phyloP scores from a whole-genome alignment of 2,113 vertebrate species.

The Bos indicus region DNA sequence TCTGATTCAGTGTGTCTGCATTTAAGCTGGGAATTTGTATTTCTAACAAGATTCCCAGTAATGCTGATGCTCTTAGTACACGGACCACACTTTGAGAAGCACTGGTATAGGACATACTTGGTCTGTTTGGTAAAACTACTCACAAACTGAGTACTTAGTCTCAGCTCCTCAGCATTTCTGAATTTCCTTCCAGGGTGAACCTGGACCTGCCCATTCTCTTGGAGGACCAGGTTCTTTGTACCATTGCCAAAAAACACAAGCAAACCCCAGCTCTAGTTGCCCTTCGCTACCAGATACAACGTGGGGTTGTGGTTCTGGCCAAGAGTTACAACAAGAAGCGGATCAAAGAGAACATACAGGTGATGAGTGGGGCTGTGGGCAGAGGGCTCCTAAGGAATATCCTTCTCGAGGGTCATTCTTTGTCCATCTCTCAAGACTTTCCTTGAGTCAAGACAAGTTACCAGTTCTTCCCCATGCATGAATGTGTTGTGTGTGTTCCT shows the following conservation, averaged over 20 bases:
- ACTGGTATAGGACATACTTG: not conserved
- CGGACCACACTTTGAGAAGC: not conserved
- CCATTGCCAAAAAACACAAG: constrained; percentile 46
- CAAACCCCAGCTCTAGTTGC: constrained; percentile 45
- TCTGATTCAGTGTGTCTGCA: no score
- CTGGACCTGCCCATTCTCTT: constrained; percentile 26
- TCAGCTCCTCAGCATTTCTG: not conserved
- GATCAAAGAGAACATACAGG: constrained; percentile 65
- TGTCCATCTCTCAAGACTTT: not conserved
- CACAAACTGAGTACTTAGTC: not conserved
- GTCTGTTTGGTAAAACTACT: not conserved
- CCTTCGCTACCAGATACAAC: constrained; percentile 54
- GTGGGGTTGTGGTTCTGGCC: constrained; percentile 40
- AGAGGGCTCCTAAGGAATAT: fast-evolving
- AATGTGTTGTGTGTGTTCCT: not conserved
- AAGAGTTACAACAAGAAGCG: constrained; percentile 40
- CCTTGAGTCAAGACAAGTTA: not conserved
- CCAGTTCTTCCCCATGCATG: not conserved
- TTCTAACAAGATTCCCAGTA: not conserved
- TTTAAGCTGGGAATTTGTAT: not conserved
- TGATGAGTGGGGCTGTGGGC: not conserved
- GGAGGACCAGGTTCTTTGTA: constrained; percentile 35
- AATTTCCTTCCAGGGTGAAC: constrained; percentile 21
- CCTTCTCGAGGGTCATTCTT: fast-evolving
- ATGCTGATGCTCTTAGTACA: not conserved